These are phyloP conservation scores for Syrista parreyssii DNA, from an alignment of 2,888 invertebrate species.

Conservation along the genomic window DNA sequence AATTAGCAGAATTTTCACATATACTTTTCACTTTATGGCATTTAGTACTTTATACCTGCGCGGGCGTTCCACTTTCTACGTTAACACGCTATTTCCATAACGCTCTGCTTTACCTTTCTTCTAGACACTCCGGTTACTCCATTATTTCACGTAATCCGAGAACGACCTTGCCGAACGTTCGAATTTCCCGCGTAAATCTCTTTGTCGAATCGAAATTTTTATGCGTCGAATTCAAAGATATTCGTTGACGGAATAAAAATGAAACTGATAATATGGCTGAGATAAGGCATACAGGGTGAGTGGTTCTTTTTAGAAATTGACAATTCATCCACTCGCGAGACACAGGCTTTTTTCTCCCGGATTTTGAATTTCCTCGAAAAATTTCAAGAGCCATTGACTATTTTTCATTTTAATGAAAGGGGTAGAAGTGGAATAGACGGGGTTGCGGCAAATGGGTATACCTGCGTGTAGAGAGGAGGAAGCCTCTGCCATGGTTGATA, in stretches of 20 bases:
- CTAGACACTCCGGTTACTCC: background rate
- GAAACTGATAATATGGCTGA: background rate
- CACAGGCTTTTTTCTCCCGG: background rate
- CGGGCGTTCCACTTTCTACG: background rate
- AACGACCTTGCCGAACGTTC: background rate
- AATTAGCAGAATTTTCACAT: conserved; percentile 2
- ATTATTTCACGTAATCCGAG: background rate
- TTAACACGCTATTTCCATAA: background rate
- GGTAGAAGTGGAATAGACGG: background rate
- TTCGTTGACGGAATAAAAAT: background rate
- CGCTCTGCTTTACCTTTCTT: background rate
- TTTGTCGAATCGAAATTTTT: background rate
- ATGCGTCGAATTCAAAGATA: background rate
- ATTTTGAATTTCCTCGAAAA: background rate
- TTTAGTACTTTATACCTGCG: background rate
- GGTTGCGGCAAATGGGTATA: background rate
- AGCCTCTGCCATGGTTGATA: background rate
- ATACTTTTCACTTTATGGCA: background rate
- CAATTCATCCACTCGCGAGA: background rate
- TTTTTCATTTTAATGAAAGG: background rate
- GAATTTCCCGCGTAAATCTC: background rate
- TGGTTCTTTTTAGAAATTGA: background rate
- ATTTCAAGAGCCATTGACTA: background rate
- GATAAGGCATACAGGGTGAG: background rate
- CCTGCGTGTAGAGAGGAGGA: background rate